Percentiles rank a stretch among this genome's conserved stretches.
Evolutionary conservation across 2,113 vertebrate genomes (phyloP).

Genomic region (Corapipo altera): DNA sequence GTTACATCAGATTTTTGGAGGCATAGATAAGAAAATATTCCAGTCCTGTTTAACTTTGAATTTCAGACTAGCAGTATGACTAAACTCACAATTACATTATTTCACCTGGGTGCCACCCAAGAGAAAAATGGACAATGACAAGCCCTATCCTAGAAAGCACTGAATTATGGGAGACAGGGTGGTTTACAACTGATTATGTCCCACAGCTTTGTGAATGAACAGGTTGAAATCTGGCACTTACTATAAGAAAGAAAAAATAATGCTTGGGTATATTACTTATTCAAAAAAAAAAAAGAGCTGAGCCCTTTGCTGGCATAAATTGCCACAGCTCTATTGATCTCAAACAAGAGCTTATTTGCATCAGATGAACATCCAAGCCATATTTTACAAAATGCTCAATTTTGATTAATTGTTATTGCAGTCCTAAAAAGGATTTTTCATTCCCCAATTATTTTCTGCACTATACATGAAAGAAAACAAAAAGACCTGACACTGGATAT

Average conservation of each 20-base stretch:
- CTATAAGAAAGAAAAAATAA: slow-evolving; percentile 9
- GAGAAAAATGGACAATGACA: neutral
- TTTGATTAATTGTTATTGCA: slow-evolving; percentile 43
- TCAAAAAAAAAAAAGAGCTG: slow-evolving; percentile 12
- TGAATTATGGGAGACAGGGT: neutral
- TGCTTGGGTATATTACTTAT: neutral
- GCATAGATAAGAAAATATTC: neutral
- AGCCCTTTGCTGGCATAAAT: slow-evolving; percentile 8
- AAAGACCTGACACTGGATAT: neutral
- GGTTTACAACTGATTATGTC: neutral
- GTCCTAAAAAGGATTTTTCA: neutral
- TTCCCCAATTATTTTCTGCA: neutral
- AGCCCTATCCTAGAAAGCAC: neutral
- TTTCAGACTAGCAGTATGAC: neutral
- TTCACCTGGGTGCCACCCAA: neutral
- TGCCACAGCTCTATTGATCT: slow-evolving; percentile 31
- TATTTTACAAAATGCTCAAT: slow-evolving; percentile 2
- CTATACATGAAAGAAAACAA: neutral
- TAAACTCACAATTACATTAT: neutral
- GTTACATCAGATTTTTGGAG: neutral
- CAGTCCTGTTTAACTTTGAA: neutral
- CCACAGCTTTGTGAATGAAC: neutral
- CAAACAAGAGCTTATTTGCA: slow-evolving; percentile 33
- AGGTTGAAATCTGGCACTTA: slow-evolving; percentile 5
- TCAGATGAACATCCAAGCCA: neutral